Evolutionary conservation across 2,113 vertebrate genomes (phyloP).

Genomic region (Struthio camelus): DNA sequence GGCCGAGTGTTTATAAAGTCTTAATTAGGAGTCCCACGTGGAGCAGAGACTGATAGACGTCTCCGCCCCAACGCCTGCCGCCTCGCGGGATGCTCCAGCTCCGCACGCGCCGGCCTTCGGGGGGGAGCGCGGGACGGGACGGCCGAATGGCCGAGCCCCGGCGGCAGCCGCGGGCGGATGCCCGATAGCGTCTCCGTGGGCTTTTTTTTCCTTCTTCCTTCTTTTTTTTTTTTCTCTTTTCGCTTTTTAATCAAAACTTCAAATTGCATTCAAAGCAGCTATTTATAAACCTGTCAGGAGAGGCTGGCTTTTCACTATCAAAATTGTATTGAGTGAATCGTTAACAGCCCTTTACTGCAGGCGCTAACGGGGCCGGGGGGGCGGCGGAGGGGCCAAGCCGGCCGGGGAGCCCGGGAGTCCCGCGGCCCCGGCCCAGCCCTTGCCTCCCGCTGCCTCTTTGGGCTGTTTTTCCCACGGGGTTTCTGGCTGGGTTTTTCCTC

Average conservation of each 20-base stretch:
- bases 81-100: not conserved
- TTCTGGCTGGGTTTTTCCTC: not conserved
- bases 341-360: not conserved
- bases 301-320: conserved; percentile 2
- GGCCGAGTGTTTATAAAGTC: conserved; percentile 52
- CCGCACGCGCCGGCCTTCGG: not conserved
- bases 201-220: not conserved
- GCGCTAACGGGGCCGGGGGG: not conserved
- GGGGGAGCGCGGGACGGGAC: not conserved
- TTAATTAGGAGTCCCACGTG: conserved; percentile 55
- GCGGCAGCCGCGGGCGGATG: not conserved
- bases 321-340: not conserved
- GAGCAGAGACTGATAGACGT: conserved; percentile 22
- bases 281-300: conserved; percentile 49
- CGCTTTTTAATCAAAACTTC: conserved; percentile 40
- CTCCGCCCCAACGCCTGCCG: not conserved
- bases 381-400: not conserved
- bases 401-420: not conserved
- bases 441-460: not conserved
- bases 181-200: not conserved
- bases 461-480: not conserved
- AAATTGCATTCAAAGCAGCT: conserved; percentile 1
- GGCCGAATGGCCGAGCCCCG: not conserved
- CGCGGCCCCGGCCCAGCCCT: not conserved
- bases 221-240: not conserved